Base-by-base conservation (phyloP, 2,113 vertebrate genomes). In the Salvelinus fontinalis region DNA sequence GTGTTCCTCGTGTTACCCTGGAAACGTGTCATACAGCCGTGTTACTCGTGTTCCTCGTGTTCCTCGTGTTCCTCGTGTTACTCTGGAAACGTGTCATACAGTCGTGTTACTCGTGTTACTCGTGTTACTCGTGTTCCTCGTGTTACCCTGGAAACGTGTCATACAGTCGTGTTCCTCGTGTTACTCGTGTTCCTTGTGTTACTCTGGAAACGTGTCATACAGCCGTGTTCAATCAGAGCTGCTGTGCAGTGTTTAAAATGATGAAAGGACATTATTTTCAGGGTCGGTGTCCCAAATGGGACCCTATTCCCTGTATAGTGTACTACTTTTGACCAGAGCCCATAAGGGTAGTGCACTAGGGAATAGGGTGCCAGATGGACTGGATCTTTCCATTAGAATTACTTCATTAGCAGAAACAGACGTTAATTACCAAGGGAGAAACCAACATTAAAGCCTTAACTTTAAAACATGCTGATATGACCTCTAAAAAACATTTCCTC, bases 201-300 rank as follows among this genome's bases (percentile, higher is more conserved):
- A 66, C 60, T 3, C 12, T 20, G 51, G 12, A 13, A 68, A 62
- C 65, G 77, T 71, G 44, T 22, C 70, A 2, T 39, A 39, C 39
- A 39, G 39, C 39, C 2, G 8, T 39, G 39, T 39, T 39, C 34
- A 39, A 71, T 44, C 69, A 80, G 72, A 44, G n/a, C 77, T 70
- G 68, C 0, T 0, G 59, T 27, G 76, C 67, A 70, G 62, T 84
- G 75, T 59, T 60, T 16, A 73, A 77, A 73, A 77, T 75, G 27
- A 83, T 82, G 67, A 85, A 84, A 80, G 77, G 79, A 0, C 77
- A 73, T 64, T 76, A 77, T 78, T 86, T 84, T 72, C 9, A 0
- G 75, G 44, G 26, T 68, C 39, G 0, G 5, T 62, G 62, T 70
- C 83, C 8, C 39, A 39, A 9, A 39, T 39, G 39, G 2, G 7